phyloP scores from a whole-genome alignment of 2,888 invertebrate species.

The Brenthis daphne region DNA sequence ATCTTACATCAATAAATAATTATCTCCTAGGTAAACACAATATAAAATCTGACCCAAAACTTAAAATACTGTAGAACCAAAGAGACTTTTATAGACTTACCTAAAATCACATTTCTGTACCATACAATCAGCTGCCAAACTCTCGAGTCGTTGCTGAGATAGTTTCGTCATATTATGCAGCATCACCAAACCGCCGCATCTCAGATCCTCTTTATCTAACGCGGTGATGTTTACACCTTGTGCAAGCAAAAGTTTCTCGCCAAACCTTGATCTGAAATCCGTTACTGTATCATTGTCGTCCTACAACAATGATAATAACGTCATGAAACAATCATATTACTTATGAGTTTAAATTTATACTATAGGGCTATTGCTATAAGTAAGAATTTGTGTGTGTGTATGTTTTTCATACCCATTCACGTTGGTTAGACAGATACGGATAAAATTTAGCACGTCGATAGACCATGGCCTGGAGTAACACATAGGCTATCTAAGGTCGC shows the following conservation, averaged over 20 bases:
- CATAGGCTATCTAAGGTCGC: too few species aligned
- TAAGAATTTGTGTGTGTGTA: too few species aligned
- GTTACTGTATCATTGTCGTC: conserved; percentile 89
- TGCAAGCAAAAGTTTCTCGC: conserved; percentile 83
- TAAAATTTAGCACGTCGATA: too few species aligned
- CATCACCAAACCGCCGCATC: conserved; percentile 88
- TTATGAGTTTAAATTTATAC: neutral
- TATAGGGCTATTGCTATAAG: neutral
- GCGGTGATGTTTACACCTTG: conserved; percentile 88
- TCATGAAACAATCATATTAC: neutral
- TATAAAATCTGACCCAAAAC: too few species aligned
- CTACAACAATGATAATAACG: conserved; percentile 49
- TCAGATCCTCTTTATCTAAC: conserved; percentile 87
- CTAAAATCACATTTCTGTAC: conserved; percentile 89
- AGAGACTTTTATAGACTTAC: conserved; percentile 45
- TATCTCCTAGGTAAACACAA: neutral
- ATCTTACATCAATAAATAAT: conserved; percentile 41
- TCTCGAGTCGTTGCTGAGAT: conserved; percentile 80
- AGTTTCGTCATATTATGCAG: conserved; percentile 84
- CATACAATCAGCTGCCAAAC: conserved; percentile 87
- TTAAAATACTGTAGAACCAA: conserved; percentile 21
- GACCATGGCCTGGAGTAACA: too few species aligned
- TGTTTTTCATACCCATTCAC: too few species aligned
- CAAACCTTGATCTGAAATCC: conserved; percentile 87
- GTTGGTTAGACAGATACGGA: too few species aligned